phyloP scores from a whole-genome alignment of 1,140 invertebrate species.

The Kradibia gibbosae region DNA sequence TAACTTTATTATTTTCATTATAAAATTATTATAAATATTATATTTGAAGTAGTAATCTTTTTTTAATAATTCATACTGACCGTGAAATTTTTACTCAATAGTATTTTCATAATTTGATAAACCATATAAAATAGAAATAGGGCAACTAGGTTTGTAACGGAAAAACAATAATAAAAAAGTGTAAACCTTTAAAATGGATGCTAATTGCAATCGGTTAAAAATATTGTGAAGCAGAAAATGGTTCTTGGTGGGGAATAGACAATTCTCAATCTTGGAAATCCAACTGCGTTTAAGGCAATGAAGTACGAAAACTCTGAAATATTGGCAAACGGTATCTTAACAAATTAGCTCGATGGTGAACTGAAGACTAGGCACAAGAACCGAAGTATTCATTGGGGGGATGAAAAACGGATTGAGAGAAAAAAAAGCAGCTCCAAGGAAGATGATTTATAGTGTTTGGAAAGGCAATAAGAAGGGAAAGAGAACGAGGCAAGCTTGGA shows the following conservation, averaged over 20 bases:
- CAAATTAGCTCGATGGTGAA: conserved; percentile 71
- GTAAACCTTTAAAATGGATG: background rate
- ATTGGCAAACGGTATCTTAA: conserved; percentile 73
- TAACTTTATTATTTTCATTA: no score
- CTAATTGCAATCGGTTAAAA: conserved; percentile 31
- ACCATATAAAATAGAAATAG: no score
- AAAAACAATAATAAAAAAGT: no score
- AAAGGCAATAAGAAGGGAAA: conserved; percentile 44
- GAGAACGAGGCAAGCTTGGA: conserved; percentile 57
- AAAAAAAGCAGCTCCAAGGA: conserved; percentile 38
- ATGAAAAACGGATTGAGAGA: background rate
- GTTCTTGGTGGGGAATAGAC: background rate
- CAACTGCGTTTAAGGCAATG: conserved; percentile 18
- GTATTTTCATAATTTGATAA: no score
- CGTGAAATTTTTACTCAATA: no score
- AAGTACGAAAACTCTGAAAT: conserved; percentile 61
- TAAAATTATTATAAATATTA: no score
- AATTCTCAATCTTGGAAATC: background rate
- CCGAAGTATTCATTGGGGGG: conserved; percentile 31
- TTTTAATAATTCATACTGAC: no score
- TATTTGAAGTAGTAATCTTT: no score
- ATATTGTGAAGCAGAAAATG: background rate
- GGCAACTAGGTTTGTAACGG: no score
- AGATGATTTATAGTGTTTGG: background rate
- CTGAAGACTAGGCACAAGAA: conserved; percentile 66